Percentiles rank a stretch among this genome's conserved stretches.
Evolutionary conservation across 1,140 invertebrate species (phyloP).

Genomic region (Drosophila repleta): DNA sequence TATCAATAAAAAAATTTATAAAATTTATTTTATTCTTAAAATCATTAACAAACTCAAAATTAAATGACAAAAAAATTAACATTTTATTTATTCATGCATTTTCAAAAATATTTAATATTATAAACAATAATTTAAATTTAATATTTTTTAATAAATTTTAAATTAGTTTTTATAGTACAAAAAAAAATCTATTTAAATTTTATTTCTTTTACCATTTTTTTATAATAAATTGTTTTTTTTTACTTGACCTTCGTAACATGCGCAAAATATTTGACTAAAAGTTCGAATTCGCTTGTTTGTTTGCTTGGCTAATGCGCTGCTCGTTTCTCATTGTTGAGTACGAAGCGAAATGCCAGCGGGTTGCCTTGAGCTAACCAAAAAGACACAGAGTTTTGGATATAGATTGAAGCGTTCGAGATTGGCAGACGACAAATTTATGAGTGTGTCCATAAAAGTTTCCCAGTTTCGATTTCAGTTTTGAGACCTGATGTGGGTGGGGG

Average conservation of each 20-base stretch:
- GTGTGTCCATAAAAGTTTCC: conserved; percentile 23
- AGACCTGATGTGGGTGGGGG: neutral
- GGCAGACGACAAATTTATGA: conserved; percentile 30
- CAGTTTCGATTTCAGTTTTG: conserved; percentile 60
- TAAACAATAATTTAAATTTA: too few species aligned
- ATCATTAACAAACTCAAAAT: too few species aligned
- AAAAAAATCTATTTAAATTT: too few species aligned
- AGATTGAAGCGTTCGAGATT: conserved; percentile 22
- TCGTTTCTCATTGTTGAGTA: neutral
- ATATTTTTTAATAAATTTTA: neutral
- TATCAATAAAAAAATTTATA: too few species aligned
- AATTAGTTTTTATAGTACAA: too few species aligned
- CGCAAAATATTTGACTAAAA: neutral
- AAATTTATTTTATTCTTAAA: too few species aligned
- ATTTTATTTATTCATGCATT: too few species aligned
- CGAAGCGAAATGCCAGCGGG: conserved; percentile 59
- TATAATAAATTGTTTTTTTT: too few species aligned
- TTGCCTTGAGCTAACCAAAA: conserved; percentile 57
- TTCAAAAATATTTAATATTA: too few species aligned
- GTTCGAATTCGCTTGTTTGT: neutral
- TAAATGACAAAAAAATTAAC: too few species aligned
- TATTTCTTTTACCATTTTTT: too few species aligned
- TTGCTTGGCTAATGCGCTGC: neutral
- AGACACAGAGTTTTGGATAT: conserved; percentile 9
- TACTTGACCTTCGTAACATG: neutral